These are phyloP conservation scores for Troglohyphantes excavatus DNA, from an alignment of 2,888 invertebrate genomes.

Conservation along the genomic window DNA sequence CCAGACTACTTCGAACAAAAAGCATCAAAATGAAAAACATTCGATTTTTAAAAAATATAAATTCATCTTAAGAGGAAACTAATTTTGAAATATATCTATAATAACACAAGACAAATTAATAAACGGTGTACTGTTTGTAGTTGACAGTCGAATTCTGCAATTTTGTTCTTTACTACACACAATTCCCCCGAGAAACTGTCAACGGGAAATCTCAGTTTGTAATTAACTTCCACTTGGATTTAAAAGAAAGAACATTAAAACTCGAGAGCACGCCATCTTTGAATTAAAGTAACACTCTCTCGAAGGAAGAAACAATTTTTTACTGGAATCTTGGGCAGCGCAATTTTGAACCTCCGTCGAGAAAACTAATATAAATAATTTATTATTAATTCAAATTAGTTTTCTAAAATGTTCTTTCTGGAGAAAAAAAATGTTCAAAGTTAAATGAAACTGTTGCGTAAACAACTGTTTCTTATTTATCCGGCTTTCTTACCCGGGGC, in stretches of 20 bases:
- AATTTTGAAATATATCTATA: too few relatives aligned
- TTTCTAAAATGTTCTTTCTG: neutral
- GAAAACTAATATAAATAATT: constrained; percentile 28
- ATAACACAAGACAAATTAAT: neutral
- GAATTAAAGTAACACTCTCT: constrained; percentile 27
- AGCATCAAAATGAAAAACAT: too few relatives aligned
- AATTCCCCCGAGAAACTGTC: neutral
- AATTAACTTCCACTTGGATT: neutral
- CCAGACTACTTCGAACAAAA: too few relatives aligned
- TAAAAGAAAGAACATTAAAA: constrained; percentile 6
- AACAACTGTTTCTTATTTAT: neutral
- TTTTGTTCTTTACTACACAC: neutral
- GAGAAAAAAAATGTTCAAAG: neutral
- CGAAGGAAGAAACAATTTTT: constrained; percentile 4
- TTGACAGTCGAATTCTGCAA: neutral
- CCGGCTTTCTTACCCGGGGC: neutral
- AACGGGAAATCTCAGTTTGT: constrained; percentile 2
- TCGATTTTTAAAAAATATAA: too few relatives aligned
- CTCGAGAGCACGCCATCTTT: constrained; percentile 25
- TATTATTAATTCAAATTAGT: constrained; percentile 48
- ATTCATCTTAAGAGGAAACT: too few relatives aligned
- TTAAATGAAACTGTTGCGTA: neutral
- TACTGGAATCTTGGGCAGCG: neutral
- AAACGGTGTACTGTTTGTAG: neutral
- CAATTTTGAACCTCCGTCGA: neutral